phyloP scores from a whole-genome alignment of 2,113 vertebrate genomes.

The Gavia stellata region DNA sequence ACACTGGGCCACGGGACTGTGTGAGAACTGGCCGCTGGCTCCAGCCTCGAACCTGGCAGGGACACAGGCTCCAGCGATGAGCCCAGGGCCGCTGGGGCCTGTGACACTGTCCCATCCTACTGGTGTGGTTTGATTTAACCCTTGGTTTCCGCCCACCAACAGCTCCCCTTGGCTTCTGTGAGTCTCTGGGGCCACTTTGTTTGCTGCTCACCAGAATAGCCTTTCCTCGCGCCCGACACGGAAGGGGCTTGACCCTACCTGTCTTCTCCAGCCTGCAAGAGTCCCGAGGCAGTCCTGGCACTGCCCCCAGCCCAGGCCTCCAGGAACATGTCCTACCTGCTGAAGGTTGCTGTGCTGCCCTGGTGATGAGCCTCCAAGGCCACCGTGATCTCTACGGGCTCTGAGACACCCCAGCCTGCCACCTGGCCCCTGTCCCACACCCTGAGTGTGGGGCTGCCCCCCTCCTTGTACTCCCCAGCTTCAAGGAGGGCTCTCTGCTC shows the following conservation, averaged over 20 bases:
- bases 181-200: neutral
- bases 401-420: neutral
- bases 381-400: neutral
- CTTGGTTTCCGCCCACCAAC: neutral
- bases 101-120: conserved; percentile 41
- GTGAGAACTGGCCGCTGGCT: conserved; percentile 36
- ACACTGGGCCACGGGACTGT: conserved; percentile 20
- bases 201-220: conserved; percentile 21
- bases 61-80: neutral
- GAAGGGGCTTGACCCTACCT: neutral
- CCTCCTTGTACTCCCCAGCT: neutral
- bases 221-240: neutral
- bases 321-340: neutral
- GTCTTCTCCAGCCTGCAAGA: neutral
- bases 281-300: neutral
- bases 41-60: neutral
- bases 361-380: neutral
- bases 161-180: conserved; percentile 40
- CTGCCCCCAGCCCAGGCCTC: neutral
- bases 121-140: conserved; percentile 63
- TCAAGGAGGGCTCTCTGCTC: neutral
- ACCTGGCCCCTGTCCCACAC: neutral
- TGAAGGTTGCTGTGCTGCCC: neutral
- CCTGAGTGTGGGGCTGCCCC: neutral
- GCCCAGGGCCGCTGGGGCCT: conserved; percentile 17